Percentiles rank a stretch among this genome's conserved stretches.
phyloP scores from a whole-genome alignment of 2,113 vertebrate genomes.

The Telmatochromis sp. region DNA sequence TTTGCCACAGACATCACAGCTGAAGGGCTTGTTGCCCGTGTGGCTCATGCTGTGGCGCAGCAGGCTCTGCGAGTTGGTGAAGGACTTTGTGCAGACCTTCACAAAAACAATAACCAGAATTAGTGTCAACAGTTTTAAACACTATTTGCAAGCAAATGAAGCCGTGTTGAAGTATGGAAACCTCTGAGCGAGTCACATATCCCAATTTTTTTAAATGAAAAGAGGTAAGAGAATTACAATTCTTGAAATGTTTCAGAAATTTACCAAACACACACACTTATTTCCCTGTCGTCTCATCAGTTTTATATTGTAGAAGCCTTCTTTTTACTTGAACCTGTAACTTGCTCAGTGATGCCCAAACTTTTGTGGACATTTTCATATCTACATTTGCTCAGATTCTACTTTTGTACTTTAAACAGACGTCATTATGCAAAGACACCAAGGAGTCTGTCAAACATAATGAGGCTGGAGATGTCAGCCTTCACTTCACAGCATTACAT shows the following conservation, averaged over 20 bases:
- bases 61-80: conserved; percentile 84
- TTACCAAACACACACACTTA: not conserved
- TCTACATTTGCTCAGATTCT: not conserved
- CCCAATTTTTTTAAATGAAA: not conserved
- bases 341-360: not conserved
- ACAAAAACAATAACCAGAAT: not conserved
- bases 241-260: not conserved
- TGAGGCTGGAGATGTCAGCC: not conserved
- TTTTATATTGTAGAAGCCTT: not conserved
- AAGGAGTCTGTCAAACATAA: conserved; percentile 17
- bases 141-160: not conserved
- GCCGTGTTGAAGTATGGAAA: not conserved
- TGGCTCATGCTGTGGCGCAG: conserved; percentile 85
- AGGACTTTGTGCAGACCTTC: conserved; percentile 81
- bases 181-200: not conserved
- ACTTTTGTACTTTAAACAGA: not conserved
- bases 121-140: not conserved
- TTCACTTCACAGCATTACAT: conserved; percentile 35
- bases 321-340: not conserved
- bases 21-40: conserved; percentile 74
- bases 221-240: not conserved
- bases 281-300: not conserved
- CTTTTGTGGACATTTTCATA: not conserved
- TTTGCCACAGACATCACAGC: conserved; percentile 76
- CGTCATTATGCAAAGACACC: not conserved